phyloP scores from a whole-genome alignment of 2,113 vertebrate genomes.

The Hyperopisus bebe region DNA sequence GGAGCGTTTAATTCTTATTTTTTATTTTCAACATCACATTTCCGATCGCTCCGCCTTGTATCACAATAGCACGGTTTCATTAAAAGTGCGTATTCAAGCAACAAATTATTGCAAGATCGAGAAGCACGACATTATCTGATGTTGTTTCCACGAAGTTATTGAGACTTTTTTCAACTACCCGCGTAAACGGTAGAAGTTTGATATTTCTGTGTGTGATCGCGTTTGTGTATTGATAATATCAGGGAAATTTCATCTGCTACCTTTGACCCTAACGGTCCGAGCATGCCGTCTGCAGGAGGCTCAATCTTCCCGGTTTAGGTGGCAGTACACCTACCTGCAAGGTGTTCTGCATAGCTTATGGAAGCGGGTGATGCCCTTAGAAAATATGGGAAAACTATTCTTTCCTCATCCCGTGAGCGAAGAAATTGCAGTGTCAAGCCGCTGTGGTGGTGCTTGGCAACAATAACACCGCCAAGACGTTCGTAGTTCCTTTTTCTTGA shows the following conservation, averaged over 20 bases:
- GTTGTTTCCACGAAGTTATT: not conserved
- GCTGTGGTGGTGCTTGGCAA: slow-evolving; percentile 39
- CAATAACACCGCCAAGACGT: slow-evolving; percentile 34
- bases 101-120: not conserved
- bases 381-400: not conserved
- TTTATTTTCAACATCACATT: not conserved
- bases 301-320: slow-evolving; percentile 18
- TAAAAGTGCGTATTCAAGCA: slow-evolving; percentile 5
- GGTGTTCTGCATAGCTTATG: slow-evolving; percentile 35
- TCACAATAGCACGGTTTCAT: not conserved
- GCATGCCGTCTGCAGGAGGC: slow-evolving; percentile 3
- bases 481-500: slow-evolving; percentile 36
- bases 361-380: slow-evolving; percentile 32
- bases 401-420: slow-evolving; percentile 29
- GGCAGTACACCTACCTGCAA: slow-evolving; percentile 40
- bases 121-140: slow-evolving; percentile 4
- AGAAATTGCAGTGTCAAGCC: slow-evolving; percentile 30
- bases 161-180: not conserved
- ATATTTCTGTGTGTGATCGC: not conserved
- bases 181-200: slow-evolving; percentile 3
- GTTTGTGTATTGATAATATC: not conserved
- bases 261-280: slow-evolving; percentile 16
- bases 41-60: not conserved
- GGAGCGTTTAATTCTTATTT: not conserved
- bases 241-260: slow-evolving; percentile 7